Conservation (phyloP, 2,888 invertebrate genomes). For the Homarus gammarus region DNA sequence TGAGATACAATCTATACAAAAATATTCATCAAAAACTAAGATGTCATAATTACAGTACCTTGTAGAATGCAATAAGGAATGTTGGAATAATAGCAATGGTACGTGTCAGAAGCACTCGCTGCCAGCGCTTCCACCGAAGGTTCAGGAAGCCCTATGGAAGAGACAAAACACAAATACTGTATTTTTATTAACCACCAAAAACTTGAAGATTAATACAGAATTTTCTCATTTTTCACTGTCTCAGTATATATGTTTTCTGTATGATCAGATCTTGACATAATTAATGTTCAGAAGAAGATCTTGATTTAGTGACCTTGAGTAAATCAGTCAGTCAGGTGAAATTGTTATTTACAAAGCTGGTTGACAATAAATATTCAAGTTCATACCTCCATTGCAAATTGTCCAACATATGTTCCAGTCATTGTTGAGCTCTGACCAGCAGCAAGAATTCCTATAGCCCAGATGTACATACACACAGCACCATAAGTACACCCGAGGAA, state of each 20-base stretch:
- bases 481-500: slow-evolving; percentile 89
- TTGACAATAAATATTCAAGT: background rate
- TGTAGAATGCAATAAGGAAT: slow-evolving; percentile 83
- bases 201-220: no score
- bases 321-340: no score
- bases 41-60: slow-evolving; percentile 56
- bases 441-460: slow-evolving; percentile 90
- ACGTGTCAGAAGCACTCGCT: slow-evolving; percentile 90
- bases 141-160: slow-evolving; percentile 86
- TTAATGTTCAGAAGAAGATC: no score
- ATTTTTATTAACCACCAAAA: no score
- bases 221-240: no score
- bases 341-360: no score
- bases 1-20: no score
- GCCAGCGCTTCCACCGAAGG: slow-evolving; percentile 92
- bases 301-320: no score
- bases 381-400: slow-evolving; percentile 89
- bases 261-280: no score
- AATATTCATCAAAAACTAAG: background rate
- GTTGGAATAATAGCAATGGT: slow-evolving; percentile 89
- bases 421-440: slow-evolving; percentile 92
- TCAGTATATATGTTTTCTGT: no score
- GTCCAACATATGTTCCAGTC: slow-evolving; percentile 93
- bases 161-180: slow-evolving; percentile 24
- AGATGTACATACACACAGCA: slow-evolving; percentile 88